Evolutionary conservation across 1,140 invertebrate species (phyloP), one percentile per base, ranked within the genome.

Genomic region (Triops cancriformis): DNA sequence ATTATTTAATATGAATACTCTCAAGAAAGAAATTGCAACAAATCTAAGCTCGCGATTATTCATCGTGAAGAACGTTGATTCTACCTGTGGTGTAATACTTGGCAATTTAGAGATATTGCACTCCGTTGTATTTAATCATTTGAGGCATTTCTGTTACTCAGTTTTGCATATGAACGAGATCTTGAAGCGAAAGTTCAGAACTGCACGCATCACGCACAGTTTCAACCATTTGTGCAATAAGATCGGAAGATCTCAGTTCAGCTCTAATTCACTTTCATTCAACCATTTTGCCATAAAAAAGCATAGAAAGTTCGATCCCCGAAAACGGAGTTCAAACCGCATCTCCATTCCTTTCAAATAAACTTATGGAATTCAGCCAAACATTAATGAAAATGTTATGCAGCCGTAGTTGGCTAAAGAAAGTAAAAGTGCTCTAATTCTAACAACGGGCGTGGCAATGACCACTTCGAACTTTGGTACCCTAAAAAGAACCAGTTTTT

Each of bases 371-470:
- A 64, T 18, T 6, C 14, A 3, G 6, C 0, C 23, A 14, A 64
- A 64, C 6, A 64, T 64, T 37, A 37, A 37, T 37, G 2, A 37
- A n/a, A 37, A 37, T 7, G 31, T 23, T 64, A 64, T 23, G 2
- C 10, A 23, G 23, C 14, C 10, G 51, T 3, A 18, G 14, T 64
- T 64, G 3, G 0, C 18, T 14, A n/a, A 64, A 6, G 51, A 64
- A 64, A 64, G 51, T 64, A 64, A 64, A 64, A 64, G 51, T 64
- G 51, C 51, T 64, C 51, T 64, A 23, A 64, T 14, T 64, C 23
- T 23, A 64, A 64, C 18, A 23, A 64, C 6, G 23, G 51, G 51
- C 14, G 51, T 64, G 51, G n/a, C 51, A 64, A 7, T 64, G 51
- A 12, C 51, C 14, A n/a, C 18, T 64, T 12, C 51, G 51, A 64